phyloP scores from a whole-genome alignment of 2,113 vertebrate species.

The Embiotoca jacksoni region DNA sequence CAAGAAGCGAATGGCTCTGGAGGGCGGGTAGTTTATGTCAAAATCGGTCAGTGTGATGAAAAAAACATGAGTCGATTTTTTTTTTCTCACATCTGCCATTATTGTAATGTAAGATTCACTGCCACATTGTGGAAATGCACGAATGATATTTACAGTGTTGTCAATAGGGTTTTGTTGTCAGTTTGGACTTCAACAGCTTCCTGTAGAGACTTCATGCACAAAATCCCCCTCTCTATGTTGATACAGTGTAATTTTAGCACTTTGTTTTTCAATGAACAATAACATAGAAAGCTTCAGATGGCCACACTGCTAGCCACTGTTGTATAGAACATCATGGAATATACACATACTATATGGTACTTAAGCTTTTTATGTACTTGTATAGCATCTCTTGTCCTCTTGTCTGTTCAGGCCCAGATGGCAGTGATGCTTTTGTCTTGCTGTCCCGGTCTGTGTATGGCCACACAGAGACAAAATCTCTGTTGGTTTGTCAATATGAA shows the following conservation, averaged over 20 bases:
- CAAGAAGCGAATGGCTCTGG: background rate
- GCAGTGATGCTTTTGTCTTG: slow-evolving; percentile 38
- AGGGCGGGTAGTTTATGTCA: slow-evolving; percentile 2
- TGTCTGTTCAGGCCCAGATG: slow-evolving; percentile 5
- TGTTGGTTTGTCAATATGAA: background rate
- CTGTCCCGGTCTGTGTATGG: background rate
- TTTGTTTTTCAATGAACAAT: background rate
- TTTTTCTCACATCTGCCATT: background rate
- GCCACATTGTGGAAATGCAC: background rate
- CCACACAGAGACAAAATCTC: slow-evolving; percentile 5
- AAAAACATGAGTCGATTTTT: slow-evolving; percentile 14
- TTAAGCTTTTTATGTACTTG: slow-evolving; percentile 2
- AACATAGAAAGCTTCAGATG: background rate
- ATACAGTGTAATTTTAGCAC: background rate
- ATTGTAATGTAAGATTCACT: background rate
- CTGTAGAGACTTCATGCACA: background rate
- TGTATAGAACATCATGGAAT: background rate
- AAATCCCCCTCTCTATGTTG: background rate
- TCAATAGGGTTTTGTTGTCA: background rate
- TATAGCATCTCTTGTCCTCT: background rate
- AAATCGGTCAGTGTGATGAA: slow-evolving; percentile 11
- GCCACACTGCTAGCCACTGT: background rate
- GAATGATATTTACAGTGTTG: slow-evolving; percentile 3
- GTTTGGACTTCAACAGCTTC: background rate
- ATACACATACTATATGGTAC: background rate